Conservation (phyloP, 2,797 vertebrate species). For the Coregonus ussuriensis region DNA sequence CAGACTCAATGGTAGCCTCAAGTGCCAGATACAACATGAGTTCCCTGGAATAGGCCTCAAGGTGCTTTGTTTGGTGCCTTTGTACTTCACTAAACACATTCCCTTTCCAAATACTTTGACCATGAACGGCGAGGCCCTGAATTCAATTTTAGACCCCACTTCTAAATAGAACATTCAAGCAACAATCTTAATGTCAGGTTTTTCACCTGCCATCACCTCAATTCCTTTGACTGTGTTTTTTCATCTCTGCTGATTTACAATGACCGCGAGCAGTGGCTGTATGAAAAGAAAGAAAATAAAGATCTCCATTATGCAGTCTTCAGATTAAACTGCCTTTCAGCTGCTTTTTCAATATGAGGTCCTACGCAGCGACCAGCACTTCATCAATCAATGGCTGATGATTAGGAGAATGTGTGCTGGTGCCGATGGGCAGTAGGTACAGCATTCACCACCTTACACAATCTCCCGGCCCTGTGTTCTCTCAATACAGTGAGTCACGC, state of each 20-base stretch:
- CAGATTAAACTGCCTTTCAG: constrained; percentile 39
- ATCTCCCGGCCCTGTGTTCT: neutral
- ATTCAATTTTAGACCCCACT: constrained; percentile 23
- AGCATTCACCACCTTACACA: neutral
- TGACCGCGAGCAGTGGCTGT: constrained; percentile 10
- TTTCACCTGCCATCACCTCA: constrained; percentile 19
- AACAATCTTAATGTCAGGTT: constrained; percentile 33
- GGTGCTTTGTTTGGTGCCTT: neutral
- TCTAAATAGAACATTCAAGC: constrained; percentile 23
- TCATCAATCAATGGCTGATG: constrained; percentile 8
- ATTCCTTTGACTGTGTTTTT: constrained; percentile 12
- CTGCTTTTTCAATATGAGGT: constrained; percentile 29
- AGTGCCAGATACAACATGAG: neutral
- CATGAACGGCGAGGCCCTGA: neutral
- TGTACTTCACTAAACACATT: constrained; percentile 7
- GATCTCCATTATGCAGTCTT: constrained; percentile 34
- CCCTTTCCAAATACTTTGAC: neutral
- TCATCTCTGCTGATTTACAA: constrained; percentile 21
- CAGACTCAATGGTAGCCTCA: neutral
- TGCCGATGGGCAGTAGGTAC: neutral
- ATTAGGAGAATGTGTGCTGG: constrained; percentile 5
- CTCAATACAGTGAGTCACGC: constrained; percentile 9
- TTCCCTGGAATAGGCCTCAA: neutral
- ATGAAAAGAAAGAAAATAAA: constrained; percentile 23
- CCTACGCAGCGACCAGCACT: neutral